Evolutionary conservation across 2,113 vertebrate genomes (phyloP), one percentile per base, ranked within the genome.

Genomic region (Erythrocebus patas): DNA sequence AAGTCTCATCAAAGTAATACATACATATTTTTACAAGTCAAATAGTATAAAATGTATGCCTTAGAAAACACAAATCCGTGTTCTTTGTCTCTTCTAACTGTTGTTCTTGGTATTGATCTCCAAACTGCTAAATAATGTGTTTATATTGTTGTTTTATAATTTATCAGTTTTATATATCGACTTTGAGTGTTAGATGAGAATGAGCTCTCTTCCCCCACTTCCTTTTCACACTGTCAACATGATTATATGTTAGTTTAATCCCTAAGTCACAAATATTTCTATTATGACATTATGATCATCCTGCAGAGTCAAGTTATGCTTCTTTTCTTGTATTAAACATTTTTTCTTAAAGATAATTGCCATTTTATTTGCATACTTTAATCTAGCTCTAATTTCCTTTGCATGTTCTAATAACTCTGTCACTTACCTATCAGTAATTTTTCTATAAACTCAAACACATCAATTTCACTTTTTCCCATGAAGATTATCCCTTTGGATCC

Each of bases 1-100:
- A 61, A 61, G 10, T 45, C 59, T 91, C 91, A 78, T 85, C 66
- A 81, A 85, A 94, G 35, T 72, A 86, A 81, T 89, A 81, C 6
- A 23, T 5, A 55, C 4, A 73, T 73, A 64, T 76, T 93, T 96
- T 48, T 2, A 79, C 92, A 92, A 72, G 48, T 48, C 18, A 91
- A 82, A 76, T 11, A 25, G 16, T 52, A 1, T 59, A 82, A 84
- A 92, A 86, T 50, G 45, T 3, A 70, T 48, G 2, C 61, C 61
- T 45, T 75, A 40, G 80, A 76, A 95, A 95, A 89, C 25, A 35
- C 45, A 40, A 57, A 27, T 48, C 14, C 9, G 3, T 32, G 1
- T 12, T 32, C 57, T 64, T 59, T 30, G 5, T 79, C 30, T 87
- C 45, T 93, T 92, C 35, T 68, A 20, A 50, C 1, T 48, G 12